phyloP scores from a whole-genome alignment of 2,797 vertebrate species.

The Nothura maculosa region DNA sequence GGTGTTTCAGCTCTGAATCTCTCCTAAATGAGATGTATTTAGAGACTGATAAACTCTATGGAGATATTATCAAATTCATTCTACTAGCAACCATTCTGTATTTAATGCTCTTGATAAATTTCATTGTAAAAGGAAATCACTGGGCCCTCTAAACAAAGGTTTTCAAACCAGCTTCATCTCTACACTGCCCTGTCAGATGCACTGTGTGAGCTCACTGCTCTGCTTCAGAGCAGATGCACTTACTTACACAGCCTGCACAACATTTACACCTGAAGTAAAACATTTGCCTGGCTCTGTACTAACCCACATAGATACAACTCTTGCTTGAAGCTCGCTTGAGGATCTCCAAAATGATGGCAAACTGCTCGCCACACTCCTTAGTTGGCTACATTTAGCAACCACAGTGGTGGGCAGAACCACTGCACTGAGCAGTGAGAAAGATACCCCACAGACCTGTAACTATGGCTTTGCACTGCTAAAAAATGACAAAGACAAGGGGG shows the following conservation, averaged over 20 bases:
- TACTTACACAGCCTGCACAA: background rate
- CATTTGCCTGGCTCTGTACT: background rate
- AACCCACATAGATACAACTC: background rate
- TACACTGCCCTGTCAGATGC: background rate
- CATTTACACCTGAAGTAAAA: background rate
- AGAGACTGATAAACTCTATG: background rate
- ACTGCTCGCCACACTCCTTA: background rate
- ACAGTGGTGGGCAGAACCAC: background rate
- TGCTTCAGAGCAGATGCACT: background rate
- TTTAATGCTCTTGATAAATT: background rate
- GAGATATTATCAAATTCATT: slow-evolving; percentile 12
- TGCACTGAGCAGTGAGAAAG: background rate
- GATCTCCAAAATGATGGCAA: background rate
- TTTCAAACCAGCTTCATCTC: background rate
- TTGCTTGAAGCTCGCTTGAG: background rate
- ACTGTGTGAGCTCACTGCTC: background rate
- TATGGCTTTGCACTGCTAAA: slow-evolving; percentile 19
- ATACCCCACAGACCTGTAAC: background rate
- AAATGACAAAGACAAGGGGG: background rate
- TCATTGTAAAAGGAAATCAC: background rate
- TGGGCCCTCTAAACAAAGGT: background rate
- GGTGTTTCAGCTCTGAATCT: background rate
- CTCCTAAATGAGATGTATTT: background rate
- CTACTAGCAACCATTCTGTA: background rate
- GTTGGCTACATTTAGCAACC: background rate